Evolutionary conservation across 2,888 invertebrate genomes (phyloP).

Genomic region (Cyrtodaria siliqua): DNA sequence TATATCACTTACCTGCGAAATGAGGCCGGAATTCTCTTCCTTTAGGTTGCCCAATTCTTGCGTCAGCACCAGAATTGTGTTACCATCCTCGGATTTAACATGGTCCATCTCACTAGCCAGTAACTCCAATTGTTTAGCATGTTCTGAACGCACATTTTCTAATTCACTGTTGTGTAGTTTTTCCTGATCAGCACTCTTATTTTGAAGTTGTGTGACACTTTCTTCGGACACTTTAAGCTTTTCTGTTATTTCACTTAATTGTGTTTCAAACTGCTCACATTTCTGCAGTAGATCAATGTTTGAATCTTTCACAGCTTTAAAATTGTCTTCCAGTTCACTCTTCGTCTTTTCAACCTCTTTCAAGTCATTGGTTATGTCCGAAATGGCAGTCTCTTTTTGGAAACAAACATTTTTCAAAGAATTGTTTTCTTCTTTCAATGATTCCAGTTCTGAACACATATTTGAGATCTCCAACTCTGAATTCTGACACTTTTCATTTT

Average conservation of each 20-base stretch:
- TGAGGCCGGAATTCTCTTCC: constrained; percentile 31
- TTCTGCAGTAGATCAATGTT: too few species aligned
- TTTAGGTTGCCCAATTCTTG: not conserved
- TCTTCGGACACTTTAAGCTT: not conserved
- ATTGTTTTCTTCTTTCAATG: too few species aligned
- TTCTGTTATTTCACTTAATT: not conserved
- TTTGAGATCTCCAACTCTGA: too few species aligned
- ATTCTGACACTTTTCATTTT: too few species aligned
- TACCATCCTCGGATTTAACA: not conserved
- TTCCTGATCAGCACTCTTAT: not conserved
- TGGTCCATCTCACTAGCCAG: not conserved
- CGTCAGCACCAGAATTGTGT: not conserved
- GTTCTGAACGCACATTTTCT: not conserved
- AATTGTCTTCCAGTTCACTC: too few species aligned
- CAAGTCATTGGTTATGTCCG: too few species aligned
- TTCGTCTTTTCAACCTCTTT: too few species aligned
- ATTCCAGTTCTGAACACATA: constrained; percentile 7
- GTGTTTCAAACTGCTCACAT: too few species aligned
- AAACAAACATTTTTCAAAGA: too few species aligned
- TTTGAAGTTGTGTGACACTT: not conserved
- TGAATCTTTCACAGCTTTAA: too few species aligned
- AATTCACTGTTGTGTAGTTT: not conserved
- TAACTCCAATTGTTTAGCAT: not conserved
- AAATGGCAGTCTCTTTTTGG: too few species aligned
- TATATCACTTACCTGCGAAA: constrained; percentile 68